Conservation (phyloP, 1,140 invertebrate genomes). For the Zaprionus ghesquierei region DNA sequence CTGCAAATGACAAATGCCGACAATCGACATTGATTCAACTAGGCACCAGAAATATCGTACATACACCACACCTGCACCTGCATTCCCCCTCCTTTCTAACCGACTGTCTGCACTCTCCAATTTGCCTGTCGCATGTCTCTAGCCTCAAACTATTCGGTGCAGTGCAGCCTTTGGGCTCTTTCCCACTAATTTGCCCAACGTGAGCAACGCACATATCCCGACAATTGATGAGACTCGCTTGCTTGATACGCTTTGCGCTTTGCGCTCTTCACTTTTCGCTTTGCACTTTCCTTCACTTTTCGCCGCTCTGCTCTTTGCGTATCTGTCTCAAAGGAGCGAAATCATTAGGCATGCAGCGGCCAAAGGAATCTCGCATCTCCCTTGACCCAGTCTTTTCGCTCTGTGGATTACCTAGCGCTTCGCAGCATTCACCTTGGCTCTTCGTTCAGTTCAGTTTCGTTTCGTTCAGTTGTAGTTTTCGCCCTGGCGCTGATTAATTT, state of each 20-base stretch:
- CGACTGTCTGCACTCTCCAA: not conserved
- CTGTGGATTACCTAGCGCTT: conserved; percentile 28
- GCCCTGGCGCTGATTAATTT: conserved; percentile 42
- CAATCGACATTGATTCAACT: conserved; percentile 52
- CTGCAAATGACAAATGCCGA: conserved; percentile 72
- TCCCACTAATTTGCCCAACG: conserved; percentile 57
- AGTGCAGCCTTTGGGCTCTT: conserved; percentile 18
- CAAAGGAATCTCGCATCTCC: conserved; percentile 8
- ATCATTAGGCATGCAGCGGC: conserved; percentile 37
- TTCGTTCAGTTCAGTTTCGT: conserved; percentile 9
- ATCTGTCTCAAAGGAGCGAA: conserved; percentile 25
- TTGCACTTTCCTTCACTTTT: not conserved
- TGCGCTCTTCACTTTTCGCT: not conserved
- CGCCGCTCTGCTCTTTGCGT: not conserved
- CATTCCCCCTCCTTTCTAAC: not conserved
- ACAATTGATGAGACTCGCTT: conserved; percentile 41
- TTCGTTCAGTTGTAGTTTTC: conserved; percentile 16
- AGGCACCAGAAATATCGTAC: not conserved
- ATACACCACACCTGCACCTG: not conserved
- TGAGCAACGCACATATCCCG: conserved; percentile 4
- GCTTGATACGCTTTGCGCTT: conserved; percentile 5
- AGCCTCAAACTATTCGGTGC: not conserved
- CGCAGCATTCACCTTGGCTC: not conserved
- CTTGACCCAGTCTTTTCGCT: not conserved
- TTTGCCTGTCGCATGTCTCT: not conserved